Conservation (phyloP, 2,113 vertebrate genomes). For the Rhinogobius similis region DNA sequence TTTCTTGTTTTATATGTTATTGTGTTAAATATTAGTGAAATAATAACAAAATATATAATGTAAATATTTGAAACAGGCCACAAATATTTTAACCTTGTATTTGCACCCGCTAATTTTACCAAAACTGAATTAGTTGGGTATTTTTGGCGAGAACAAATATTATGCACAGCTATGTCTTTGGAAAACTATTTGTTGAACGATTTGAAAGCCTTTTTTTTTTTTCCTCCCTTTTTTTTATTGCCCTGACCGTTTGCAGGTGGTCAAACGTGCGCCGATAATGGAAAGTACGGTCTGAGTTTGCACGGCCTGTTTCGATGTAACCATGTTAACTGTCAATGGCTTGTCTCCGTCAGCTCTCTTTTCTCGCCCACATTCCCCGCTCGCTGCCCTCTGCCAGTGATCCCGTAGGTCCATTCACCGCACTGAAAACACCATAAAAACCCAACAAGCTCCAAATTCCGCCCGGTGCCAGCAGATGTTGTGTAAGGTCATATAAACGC, state of each 20-base stretch:
- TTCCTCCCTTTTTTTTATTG: background rate
- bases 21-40: no score
- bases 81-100: background rate
- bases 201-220: background rate
- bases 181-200: background rate
- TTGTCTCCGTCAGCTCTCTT: conserved; percentile 42
- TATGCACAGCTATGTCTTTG: background rate
- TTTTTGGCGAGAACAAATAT: no score
- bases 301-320: conserved; percentile 50
- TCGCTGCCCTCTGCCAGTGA: conserved; percentile 25
- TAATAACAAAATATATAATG: no score
- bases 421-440: conserved; percentile 58
- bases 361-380: conserved; percentile 27
- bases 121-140: no score
- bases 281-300: conserved; percentile 10
- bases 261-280: background rate
- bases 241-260: background rate
- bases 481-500: conserved; percentile 41
- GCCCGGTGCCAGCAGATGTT: conserved; percentile 42
- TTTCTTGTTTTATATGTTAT: no score
- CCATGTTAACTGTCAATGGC: conserved; percentile 57
- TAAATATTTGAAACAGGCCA: background rate
- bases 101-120: background rate
- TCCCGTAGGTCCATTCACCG: conserved; percentile 46
- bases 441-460: conserved; percentile 15